Evolutionary conservation across 2,888 invertebrate genomes (phyloP), one percentile per base, ranked within the genome.

Genomic region (Polydrusus tereticollis): DNA sequence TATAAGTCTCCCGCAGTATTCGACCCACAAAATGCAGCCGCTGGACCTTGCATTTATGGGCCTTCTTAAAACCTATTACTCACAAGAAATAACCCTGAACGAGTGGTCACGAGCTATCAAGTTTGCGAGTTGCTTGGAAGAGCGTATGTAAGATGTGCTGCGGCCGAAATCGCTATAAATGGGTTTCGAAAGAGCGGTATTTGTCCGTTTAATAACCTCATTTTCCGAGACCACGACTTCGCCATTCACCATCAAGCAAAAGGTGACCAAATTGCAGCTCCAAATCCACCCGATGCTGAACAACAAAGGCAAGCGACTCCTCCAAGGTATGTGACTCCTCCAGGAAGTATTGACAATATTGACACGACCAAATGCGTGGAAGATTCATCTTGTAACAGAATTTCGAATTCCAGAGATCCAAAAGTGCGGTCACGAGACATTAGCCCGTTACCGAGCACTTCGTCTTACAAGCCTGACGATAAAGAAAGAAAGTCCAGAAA

Each of bases 121-220:
- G 36, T 65, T 23, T 65, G 55, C 55, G 52, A 59, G 45, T 29
- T 63, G 45, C 50, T 63, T 50, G 63, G 63, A 63, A 63, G 21
- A 50, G 47, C 47, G 12, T 63, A 47, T 63, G 45, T 63, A 50
- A 63, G 33, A 63, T 45, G 47, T 47, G 63, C 63, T 63, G 50
- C 63, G 41, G 45, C 50, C 29, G 63, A 63, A 63, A 63, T 26
- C 45, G 63, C 63, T 47, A 63, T 57, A 57, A 64, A 65, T 65
- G 70, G 70, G 52, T 65, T 70, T 70, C 23, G 23, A 70, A 70
- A 65, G 58, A 70, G 57, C 57, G 69, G 64, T 36, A 64, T 69
- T 21, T 68, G 21, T 68, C 60, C 41, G 12, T 55, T 65, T 55
- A 65, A 21, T 64, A 63, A 52, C 23, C 63, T 64, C 52, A 69